Base-by-base conservation (phyloP, 2,797 vertebrate species). In the Enteromius mattozi region DNA sequence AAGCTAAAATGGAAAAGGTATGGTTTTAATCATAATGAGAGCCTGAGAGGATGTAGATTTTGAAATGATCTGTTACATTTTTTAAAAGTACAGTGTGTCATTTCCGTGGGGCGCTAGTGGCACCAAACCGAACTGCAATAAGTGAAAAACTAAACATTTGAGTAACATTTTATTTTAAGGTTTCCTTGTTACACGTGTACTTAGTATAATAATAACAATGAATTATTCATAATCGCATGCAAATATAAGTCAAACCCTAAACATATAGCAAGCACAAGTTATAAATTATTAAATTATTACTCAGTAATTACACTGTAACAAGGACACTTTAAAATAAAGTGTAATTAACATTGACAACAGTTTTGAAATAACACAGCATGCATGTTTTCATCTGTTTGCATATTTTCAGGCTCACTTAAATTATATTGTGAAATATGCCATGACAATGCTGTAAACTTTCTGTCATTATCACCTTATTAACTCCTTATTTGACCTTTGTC, bases 1-100 rank as follows among this genome's bases (percentile, higher is more conserved):
- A 78, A 42, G 56, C 24, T 24, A 45, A 78, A 45, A 78, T 78
- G 37, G 56, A 63, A 78, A 63, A 78, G 21, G 37, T 21, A 59
- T 63, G 76, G 19, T 42, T 54, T 77, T 61, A 77, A 59, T 77
- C 75, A 78, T 45, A 33, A 33, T 0, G 0, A 21, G 40, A 33
- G 76, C 37, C 59, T 65, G 40, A 61, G 21, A 77, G 21, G 21
- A 78, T 2, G 40, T 30, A 33, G 75, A 42, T 45, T 78, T 65
- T 45, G 45, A 63, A 77, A 3, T 17, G 4, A 17, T 30, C 13
- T 59, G 74, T 59, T 56, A 24, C 37, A 12, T 2, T 12, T 9
- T 49, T 72, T 72, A 72, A 49, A 19, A 45, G 24, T 30, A 72
- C 8, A 59, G 51, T 77, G 51, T 24, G 13, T 16, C 2, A 59